Conservation (phyloP, 1,140 invertebrate species). For the Rhopalosiphum padi region DNA sequence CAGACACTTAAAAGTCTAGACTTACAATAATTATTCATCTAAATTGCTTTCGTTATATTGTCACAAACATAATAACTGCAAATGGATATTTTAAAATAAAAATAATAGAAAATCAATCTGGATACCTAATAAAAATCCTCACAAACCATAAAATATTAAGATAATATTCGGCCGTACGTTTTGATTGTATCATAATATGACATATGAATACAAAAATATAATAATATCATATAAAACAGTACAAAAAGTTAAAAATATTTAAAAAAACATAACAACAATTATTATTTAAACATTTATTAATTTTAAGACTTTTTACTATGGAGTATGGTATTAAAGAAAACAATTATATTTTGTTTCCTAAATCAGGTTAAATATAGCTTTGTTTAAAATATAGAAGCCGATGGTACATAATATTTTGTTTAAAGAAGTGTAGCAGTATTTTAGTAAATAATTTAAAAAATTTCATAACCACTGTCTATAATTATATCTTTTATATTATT, state of each 20-base stretch:
- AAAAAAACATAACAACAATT: background rate
- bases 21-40: constrained; percentile 11
- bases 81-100: background rate
- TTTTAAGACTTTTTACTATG: background rate
- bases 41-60: background rate
- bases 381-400: background rate
- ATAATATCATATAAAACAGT: background rate
- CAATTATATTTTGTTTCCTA: background rate
- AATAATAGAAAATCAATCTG: background rate
- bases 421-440: background rate
- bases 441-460: background rate
- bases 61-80: background rate
- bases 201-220: no score
- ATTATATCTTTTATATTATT: background rate
- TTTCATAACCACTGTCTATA: background rate
- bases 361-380: background rate
- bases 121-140: background rate
- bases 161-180: no score
- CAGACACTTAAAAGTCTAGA: background rate
- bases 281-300: background rate
- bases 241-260: background rate
- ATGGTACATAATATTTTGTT: background rate
- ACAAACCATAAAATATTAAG: no score
- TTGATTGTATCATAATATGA: no score
- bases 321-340: no score